phyloP scores from a whole-genome alignment of 2,113 vertebrate genomes.

The Malurus cyaneus region DNA sequence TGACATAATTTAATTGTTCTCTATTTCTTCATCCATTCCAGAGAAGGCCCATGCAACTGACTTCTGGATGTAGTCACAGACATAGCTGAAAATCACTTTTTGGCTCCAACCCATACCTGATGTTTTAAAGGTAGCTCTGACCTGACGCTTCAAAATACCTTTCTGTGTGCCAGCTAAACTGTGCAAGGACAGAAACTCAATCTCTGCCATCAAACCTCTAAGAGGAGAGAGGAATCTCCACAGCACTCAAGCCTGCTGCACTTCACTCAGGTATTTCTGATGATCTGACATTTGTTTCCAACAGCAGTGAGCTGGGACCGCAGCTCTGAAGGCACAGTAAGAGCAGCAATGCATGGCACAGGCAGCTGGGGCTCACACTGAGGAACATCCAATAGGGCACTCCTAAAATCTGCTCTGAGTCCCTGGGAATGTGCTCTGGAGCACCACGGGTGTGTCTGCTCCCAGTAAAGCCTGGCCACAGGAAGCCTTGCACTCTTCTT shows the following conservation, averaged over 20 bases:
- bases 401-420: background rate
- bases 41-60: slow-evolving; percentile 30
- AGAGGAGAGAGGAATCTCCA: background rate
- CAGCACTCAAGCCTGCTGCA: background rate
- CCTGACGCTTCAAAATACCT: background rate
- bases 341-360: background rate
- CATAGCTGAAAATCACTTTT: slow-evolving; percentile 8
- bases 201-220: background rate
- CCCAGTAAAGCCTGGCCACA: background rate
- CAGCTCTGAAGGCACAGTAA: background rate
- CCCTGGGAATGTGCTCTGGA: background rate
- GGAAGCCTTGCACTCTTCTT: background rate
- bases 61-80: slow-evolving; percentile 1
- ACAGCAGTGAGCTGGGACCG: background rate
- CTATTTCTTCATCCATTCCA: slow-evolving; percentile 20
- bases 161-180: background rate
- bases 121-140: background rate
- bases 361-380: background rate
- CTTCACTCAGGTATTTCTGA: too few relatives aligned
- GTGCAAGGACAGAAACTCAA: background rate
- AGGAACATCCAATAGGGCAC: accelerated
- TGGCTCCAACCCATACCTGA: background rate
- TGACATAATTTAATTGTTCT: slow-evolving; percentile 38
- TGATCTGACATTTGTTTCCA: background rate
- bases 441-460: background rate